Evolutionary conservation across 64 coral and sea anemone genomes (phyloP), one percentile per base, ranked within the genome.

Genomic region (Dendronephthya gigantea): DNA sequence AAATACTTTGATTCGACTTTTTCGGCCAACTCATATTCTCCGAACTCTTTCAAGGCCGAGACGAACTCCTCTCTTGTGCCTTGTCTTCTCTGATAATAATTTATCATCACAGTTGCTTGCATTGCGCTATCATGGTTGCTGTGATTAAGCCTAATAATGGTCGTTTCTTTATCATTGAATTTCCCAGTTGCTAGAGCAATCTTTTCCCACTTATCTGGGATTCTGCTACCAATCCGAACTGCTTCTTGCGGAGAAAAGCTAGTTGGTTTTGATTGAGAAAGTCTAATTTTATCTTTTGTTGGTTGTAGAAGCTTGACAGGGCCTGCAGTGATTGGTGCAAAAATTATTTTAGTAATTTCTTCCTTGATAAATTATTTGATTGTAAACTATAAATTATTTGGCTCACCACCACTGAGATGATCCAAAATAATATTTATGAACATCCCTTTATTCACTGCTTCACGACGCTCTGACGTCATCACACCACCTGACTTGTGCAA

Each of bases 401-500:
- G 2, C 0, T 75, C 29, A 79, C 72, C 72, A 33, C 36, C 72
- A 33, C 16, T 79, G 9, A 79, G 36, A 35, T 79, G 72, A 79
- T 39, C 36, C 32, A 79, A 39, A 79, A 79, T 79, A 39, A 39
- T 34, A 39, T 79, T 79, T 79, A 79, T 34, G 29, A 79, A 79
- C 36, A 79, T 19, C 14, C 72, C 72, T 36, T 39, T 36, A 33
- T 79, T 79, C 30, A 35, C 32, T 38, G 1, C 9, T 36, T 39
- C 32, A 15, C 22, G 16, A 29, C 9, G 5, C 9, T 8, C 12
- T 79, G 72, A 79, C 36, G 72, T 35, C 30, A 79, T 33, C 30
- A 34, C 36, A 12, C 72, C 72, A 62, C 55, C 55, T 62, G 55
- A 62, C 17, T 79, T 79, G 72, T 79, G 72, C 72, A 79, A 35